Conservation (phyloP, 1,140 invertebrate species). For the Saccostrea cuccullata region DNA sequence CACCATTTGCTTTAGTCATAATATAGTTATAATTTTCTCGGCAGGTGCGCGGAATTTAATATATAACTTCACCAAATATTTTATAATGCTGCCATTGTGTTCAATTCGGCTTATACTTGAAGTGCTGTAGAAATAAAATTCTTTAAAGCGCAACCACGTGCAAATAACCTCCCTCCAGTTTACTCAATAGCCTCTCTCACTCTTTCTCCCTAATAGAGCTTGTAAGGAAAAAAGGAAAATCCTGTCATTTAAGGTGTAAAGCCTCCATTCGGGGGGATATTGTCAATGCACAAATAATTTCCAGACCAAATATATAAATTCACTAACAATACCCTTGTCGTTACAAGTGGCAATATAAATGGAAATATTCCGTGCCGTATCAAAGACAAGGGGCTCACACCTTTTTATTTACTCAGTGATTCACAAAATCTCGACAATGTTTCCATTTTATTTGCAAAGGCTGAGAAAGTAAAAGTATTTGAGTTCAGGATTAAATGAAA, state of each 20-base stretch:
- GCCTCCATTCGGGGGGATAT: conserved; percentile 21
- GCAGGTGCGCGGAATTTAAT: conserved; percentile 44
- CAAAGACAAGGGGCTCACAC: conserved; percentile 17
- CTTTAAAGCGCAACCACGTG: conserved; percentile 7
- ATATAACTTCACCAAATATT: conserved; percentile 43
- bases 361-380: conserved; percentile 33
- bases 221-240: conserved; percentile 9
- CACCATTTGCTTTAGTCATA: conserved; percentile 26
- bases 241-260: not conserved
- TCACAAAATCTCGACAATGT: conserved; percentile 49
- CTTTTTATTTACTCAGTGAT: conserved; percentile 47
- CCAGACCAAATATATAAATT: conserved; percentile 41
- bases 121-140: conserved; percentile 42
- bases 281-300: conserved; percentile 39
- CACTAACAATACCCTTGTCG: conserved; percentile 2
- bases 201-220: not conserved
- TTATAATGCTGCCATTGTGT: conserved; percentile 40
- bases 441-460: conserved; percentile 45
- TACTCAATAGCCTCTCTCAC: not conserved
- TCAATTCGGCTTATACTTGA: conserved; percentile 40
- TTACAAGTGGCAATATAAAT: conserved; percentile 27
- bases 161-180: conserved; percentile 10
- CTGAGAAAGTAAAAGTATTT: conserved; percentile 25
- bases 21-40: conserved; percentile 40
- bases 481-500: conserved; percentile 19